Evolutionary conservation across 2,888 invertebrate species (phyloP).

Genomic region (Melieria omissa): DNA sequence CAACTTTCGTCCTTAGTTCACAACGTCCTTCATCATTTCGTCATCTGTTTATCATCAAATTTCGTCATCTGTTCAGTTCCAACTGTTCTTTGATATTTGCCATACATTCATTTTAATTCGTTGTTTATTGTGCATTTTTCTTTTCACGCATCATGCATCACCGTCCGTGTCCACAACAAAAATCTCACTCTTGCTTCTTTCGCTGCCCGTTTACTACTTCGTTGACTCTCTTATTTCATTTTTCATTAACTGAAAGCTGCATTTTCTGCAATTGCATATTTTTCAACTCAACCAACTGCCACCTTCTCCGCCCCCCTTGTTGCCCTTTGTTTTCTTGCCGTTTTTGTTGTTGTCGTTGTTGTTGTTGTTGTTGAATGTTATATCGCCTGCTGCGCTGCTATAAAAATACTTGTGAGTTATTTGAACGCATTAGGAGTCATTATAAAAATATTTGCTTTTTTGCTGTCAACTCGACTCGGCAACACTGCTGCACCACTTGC

Average conservation of each 20-base stretch:
- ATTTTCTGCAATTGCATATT: slow-evolving; percentile 13
- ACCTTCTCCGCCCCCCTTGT: neutral
- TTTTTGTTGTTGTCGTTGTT: neutral
- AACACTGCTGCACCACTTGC: neutral
- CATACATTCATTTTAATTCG: too few species aligned
- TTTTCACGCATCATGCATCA: too few species aligned
- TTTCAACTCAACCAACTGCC: slow-evolving; percentile 5
- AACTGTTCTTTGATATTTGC: too few species aligned
- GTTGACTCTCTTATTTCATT: neutral
- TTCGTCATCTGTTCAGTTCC: too few species aligned
- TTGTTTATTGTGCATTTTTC: too few species aligned
- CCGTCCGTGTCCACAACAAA: too few species aligned
- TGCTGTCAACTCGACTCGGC: neutral
- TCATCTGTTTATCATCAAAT: too few species aligned
- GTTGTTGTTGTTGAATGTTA: neutral
- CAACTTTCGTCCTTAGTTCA: too few species aligned
- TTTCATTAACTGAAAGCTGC: neutral
- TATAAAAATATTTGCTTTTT: slow-evolving; percentile 28
- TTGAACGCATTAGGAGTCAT: slow-evolving; percentile 32
- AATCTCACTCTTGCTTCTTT: neutral
- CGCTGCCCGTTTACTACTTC: neutral
- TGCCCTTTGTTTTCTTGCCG: neutral
- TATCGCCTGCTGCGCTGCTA: neutral
- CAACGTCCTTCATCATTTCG: too few species aligned
- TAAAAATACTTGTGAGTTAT: slow-evolving; percentile 26